Conservation (phyloP, 92 coral and sea anemone genomes). For the Meandrina meandrites region DNA sequence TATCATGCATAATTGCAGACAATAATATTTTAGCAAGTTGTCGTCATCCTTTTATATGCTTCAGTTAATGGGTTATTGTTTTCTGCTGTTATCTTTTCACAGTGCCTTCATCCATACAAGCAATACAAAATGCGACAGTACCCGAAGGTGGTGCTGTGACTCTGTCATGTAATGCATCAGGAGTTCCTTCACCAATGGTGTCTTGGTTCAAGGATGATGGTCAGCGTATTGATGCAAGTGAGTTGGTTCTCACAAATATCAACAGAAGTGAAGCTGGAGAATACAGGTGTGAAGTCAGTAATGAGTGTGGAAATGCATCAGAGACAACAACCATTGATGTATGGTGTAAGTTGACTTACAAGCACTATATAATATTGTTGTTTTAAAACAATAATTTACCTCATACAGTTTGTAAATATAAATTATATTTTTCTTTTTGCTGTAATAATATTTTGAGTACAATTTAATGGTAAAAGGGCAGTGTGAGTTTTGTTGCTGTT, state of each 20-base stretch:
- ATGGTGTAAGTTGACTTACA: conserved; percentile 1
- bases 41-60: too few relatives aligned
- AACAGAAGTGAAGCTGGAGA: not conserved
- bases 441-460: too few relatives aligned
- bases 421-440: not conserved
- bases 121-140: not conserved
- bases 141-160: conserved; percentile 33
- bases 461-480: too few relatives aligned
- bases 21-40: too few relatives aligned
- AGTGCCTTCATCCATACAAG: not conserved
- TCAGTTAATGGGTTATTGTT: not conserved
- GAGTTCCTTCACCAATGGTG: conserved; percentile 29
- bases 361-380: too few relatives aligned
- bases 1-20: too few relatives aligned
- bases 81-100: not conserved
- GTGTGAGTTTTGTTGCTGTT: too few relatives aligned
- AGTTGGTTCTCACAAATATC: not conserved
- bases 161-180: conserved; percentile 44
- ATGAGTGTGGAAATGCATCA: conserved; percentile 12
- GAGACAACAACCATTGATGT: not conserved
- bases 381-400: too few relatives aligned
- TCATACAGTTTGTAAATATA: not conserved
- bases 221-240: not conserved
- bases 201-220: not conserved
- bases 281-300: conserved; percentile 40